Conservation (phyloP, 2,888 invertebrate species). For the Mactromeris polynyma region DNA sequence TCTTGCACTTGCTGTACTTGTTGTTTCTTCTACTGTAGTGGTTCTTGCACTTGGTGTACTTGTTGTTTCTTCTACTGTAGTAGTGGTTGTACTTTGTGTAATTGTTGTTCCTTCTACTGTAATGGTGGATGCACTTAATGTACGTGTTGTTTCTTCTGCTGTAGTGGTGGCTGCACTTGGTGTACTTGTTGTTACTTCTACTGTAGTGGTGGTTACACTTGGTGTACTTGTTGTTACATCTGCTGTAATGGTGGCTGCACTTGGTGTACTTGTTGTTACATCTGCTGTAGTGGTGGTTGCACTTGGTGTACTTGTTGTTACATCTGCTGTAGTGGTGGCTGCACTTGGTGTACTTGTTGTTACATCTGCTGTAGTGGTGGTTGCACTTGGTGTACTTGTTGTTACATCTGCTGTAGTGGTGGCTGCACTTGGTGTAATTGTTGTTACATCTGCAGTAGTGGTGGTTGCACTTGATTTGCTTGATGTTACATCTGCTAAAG, state of each 20-base stretch:
- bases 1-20: no score
- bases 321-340: background rate
- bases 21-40: no score
- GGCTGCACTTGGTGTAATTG: background rate
- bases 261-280: background rate
- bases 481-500: background rate
- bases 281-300: background rate
- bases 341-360: background rate
- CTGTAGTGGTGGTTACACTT: no score
- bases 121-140: background rate
- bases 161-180: no score
- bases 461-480: no score
- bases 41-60: no score
- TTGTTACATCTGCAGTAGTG: background rate
- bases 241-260: no score
- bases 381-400: background rate
- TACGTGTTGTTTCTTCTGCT: background rate
- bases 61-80: no score
- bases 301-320: background rate
- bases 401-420: background rate
- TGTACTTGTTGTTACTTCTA: no score
- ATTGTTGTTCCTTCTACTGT: no score
- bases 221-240: no score
- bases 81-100: no score
- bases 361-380: background rate